phyloP scores from a whole-genome alignment of 2,113 vertebrate genomes.

The Clupea harengus region DNA sequence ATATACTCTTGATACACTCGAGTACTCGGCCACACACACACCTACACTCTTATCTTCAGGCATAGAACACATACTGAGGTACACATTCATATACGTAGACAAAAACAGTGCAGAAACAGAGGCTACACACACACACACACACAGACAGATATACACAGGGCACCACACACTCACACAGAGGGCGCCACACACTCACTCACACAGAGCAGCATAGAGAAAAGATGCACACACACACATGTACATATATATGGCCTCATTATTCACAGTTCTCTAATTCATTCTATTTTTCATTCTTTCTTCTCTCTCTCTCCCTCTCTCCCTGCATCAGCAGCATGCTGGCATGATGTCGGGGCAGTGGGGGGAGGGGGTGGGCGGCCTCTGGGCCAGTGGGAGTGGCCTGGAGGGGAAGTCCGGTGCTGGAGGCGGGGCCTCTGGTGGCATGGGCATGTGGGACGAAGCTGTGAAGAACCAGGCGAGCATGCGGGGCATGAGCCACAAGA shows the following conservation, averaged over 20 bases:
- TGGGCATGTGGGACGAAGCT: constrained; percentile 87
- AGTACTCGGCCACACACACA: background rate
- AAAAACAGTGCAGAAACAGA: too few species aligned
- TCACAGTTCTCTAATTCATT: background rate
- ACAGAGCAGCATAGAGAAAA: too few species aligned
- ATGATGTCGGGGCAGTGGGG: constrained; percentile 70
- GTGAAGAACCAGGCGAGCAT: constrained; percentile 75
- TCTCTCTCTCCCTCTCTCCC: background rate
- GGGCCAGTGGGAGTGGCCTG: constrained; percentile 64
- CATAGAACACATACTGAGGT: too few species aligned
- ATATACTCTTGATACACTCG: background rate
- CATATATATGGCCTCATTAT: too few species aligned
- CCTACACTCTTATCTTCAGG: too few species aligned
- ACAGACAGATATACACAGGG: too few species aligned
- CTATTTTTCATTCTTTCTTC: background rate
- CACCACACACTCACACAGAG: too few species aligned
- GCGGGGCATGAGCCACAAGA: constrained; percentile 82
- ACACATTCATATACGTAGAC: too few species aligned
- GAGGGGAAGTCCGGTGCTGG: constrained; percentile 62
- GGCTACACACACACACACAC: too few species aligned
- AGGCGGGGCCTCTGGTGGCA: constrained; percentile 62
- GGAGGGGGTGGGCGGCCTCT: constrained; percentile 63
- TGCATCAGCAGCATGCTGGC: constrained; percentile 76
- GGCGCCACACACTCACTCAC: too few species aligned
- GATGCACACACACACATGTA: too few species aligned